A percentile compares a stretch with the other conserved stretches of the same genome.
Evolutionary conservation across 2,888 invertebrate species (phyloP).

Genomic region (Calameuta filiformis): DNA sequence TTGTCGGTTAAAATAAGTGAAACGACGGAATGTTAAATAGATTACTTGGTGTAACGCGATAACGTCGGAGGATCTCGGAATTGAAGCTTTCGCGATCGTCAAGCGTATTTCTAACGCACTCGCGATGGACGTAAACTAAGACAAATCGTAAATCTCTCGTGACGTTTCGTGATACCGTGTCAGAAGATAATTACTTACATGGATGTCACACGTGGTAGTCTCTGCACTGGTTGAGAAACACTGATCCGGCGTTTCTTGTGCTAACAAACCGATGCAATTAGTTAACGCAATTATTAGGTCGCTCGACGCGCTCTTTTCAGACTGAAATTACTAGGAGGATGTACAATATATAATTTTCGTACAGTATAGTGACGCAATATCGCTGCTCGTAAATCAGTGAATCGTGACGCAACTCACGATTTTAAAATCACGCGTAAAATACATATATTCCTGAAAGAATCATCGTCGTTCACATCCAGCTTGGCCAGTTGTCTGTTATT

Average conservation of each 20-base stretch:
- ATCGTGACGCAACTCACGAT: not conserved
- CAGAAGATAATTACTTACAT: not conserved
- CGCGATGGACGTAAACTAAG: not conserved
- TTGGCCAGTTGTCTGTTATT: conserved; percentile 34
- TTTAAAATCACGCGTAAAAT: not conserved
- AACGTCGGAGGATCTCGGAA: not conserved
- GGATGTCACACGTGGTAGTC: not conserved
- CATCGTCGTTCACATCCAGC: conserved; percentile 5
- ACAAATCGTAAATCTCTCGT: not conserved
- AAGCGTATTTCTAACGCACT: not conserved
- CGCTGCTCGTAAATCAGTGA: not conserved
- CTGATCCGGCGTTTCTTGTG: not conserved
- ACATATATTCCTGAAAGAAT: not conserved
- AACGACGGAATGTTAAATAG: not conserved
- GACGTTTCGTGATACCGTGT: not conserved
- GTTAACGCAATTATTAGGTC: conserved; percentile 20
- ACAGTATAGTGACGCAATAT: not conserved
- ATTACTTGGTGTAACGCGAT: not conserved
- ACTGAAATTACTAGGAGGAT: not conserved
- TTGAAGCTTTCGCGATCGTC: not conserved
- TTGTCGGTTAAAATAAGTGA: not conserved
- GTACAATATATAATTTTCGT: not conserved
- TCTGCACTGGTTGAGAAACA: not conserved
- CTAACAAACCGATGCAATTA: conserved; percentile 20
- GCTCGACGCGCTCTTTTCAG: conserved; percentile 3